These are phyloP conservation scores for Crotalus horridus DNA, from an alignment of 2,113 vertebrate species.

Conservation along the genomic window DNA sequence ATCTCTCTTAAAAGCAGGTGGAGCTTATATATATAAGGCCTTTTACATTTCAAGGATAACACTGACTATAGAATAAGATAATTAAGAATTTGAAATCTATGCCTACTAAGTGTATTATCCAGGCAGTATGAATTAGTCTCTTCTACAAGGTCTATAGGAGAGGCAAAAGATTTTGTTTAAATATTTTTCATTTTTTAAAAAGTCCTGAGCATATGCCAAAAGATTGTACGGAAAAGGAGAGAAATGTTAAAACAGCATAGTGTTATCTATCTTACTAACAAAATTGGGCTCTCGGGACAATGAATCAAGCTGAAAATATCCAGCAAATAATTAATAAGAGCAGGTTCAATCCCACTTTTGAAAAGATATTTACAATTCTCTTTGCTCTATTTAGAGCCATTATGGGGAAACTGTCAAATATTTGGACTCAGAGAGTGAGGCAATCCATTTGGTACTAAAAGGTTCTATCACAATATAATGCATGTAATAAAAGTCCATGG, in stretches of 20 bases:
- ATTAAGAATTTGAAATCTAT: constrained; percentile 35
- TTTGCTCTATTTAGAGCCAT: constrained; percentile 5
- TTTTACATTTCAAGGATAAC: constrained; percentile 20
- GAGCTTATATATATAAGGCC: constrained; percentile 8
- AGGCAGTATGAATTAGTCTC: constrained; percentile 10
- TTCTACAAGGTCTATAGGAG: constrained; percentile 22
- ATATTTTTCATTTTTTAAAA: not conserved
- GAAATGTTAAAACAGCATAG: not conserved
- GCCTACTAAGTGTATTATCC: constrained; percentile 20
- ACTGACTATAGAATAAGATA: constrained; percentile 9
- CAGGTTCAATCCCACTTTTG: not conserved
- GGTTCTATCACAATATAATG: fast-evolving
- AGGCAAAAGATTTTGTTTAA: not conserved
- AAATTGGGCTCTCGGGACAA: not conserved
- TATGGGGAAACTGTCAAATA: not conserved
- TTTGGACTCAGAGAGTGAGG: not conserved
- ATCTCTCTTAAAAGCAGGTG: constrained; percentile 15
- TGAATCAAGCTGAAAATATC: constrained; percentile 31
- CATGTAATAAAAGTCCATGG: not conserved
- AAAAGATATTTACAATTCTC: constrained; percentile 14
- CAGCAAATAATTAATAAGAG: constrained; percentile 10
- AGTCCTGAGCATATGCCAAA: not conserved
- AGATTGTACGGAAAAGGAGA: constrained; percentile 13
- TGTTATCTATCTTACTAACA: constrained; percentile 18
- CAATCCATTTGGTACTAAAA: not conserved